Evolutionary conservation across 2,888 invertebrate genomes (phyloP), one percentile per base, ranked within the genome.

Genomic region (Diabrotica balteata): DNA sequence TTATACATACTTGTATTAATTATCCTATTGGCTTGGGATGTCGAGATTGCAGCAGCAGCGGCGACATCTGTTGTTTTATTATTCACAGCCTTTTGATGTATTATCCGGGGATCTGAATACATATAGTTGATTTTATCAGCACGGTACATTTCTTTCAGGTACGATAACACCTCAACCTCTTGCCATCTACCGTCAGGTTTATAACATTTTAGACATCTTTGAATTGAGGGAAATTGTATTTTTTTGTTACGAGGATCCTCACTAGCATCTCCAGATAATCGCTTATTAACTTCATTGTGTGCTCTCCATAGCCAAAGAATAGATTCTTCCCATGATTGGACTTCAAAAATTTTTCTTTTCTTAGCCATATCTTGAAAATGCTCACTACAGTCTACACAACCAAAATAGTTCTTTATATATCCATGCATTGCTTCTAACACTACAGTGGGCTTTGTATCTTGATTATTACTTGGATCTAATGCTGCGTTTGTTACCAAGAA

Each of bases 221-320:
- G 78, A 1, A 82, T 79, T 75, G 90, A 75, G 0, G 98, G 98
- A 82, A 95, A 99, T 82, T 95, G 94, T 65, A 92, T 86, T 84
- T 99, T 99, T 0, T 94, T 95, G 83, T 91, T 90, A 61, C 87
- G 83, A 0, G 97, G 96, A 85, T 99, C 98, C 84, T 98, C 97
- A 3, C 96, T 94, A 1, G 85, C 73, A 82, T 97, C 96, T 0
- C 95, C 94, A 43, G 93, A 88, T 42, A 98, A 86, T 73, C 98
- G 88, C 72, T 90, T 86, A 83, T 99, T 99, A 0, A 95, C 98
- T 84, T 91, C 90, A 82, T 98, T 98, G 81, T 98, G 98, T 0
- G 95, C 93, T 76, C 88, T 87, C 98, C 98, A 98, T 43, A 98
- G 84, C 97, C 97, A 98, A 53, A 97, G 83, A 0, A 97, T 89